Evolutionary conservation across 2,113 vertebrate species (phyloP), one percentile per base, ranked within the genome.

Genomic region (Conger conger): DNA sequence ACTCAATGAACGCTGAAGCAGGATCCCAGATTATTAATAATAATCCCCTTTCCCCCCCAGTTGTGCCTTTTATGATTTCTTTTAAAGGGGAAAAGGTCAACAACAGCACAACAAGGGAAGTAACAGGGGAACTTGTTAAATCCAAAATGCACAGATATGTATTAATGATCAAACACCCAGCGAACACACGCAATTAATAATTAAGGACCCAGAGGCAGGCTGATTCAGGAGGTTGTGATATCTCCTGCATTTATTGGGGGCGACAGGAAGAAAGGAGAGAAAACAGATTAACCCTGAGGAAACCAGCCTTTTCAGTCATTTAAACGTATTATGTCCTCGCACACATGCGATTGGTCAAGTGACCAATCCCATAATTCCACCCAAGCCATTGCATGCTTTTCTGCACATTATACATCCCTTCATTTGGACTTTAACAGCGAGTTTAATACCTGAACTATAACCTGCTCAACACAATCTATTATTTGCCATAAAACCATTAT

Each of bases 151-250:
- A 8, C 80, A 81, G 80, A 57, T 54, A 77, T 76, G 42, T 82
- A 86, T 77, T 38, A 40, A 82, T 77, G 68, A 86, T 82, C 84
- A 82, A 77, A 77, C 63, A 50, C 30, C 57, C 33, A 36, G 35
- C 20, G 79, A 81, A 85, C 57, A 50, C 33, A 85, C 33, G 35
- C 20, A 33, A 53, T 86, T 33, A 82, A 86, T 86, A 45, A 86
- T 86, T 82, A 82, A 86, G 40, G 40, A 20, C 36, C 60, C 36
- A 60, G n/a, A 54, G 78, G 84, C 79, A 85, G 84, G 15, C 36
- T 42, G 30, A 40, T 5, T 81, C 80, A 76, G 15, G 33, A 40
- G 54, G n/a, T 76, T 23, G 54, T 16, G 15, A 83, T 9, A 68
- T 27, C 35, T 27, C 9, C 57, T 30, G 37, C n/a, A 27, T 40